Conservation (phyloP, 2,797 vertebrate species). For the Enteromius unitaeniatus region DNA sequence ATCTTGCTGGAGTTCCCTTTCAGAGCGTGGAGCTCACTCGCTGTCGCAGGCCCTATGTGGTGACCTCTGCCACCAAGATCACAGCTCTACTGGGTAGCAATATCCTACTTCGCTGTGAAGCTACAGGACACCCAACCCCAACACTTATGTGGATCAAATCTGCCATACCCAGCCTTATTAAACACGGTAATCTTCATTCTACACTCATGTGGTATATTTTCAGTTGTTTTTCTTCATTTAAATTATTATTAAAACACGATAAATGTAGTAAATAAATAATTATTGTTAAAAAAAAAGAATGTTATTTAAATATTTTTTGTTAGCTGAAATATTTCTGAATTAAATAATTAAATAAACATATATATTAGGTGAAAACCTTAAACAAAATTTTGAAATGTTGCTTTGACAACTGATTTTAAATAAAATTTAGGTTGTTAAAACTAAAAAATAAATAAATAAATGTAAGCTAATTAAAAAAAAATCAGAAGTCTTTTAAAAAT, state of each 20-base stretch:
- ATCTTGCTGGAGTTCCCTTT: slow-evolving; percentile 79
- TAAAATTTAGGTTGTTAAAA: neutral
- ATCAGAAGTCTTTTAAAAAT: too few relatives aligned
- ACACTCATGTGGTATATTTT: neutral
- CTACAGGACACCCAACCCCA: slow-evolving; percentile 89
- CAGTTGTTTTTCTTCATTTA: slow-evolving; percentile 6
- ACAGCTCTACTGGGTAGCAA: slow-evolving; percentile 87
- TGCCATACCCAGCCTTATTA: slow-evolving; percentile 73
- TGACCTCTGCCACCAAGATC: slow-evolving; percentile 89
- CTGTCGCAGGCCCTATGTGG: slow-evolving; percentile 87
- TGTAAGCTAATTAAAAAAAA: too few relatives aligned
- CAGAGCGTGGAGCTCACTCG: slow-evolving; percentile 82
- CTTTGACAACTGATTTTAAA: neutral
- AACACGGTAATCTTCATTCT: slow-evolving; percentile 77
- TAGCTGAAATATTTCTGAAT: neutral
- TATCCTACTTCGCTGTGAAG: slow-evolving; percentile 89
- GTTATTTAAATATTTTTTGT: neutral
- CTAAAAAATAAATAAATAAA: neutral
- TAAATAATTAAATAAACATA: neutral
- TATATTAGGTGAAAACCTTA: neutral
- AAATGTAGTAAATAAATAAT: neutral
- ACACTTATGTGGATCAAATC: slow-evolving; percentile 87
- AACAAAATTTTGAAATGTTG: neutral
- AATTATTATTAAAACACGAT: neutral
- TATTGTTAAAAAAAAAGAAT: neutral